A percentile compares a stretch with the other conserved stretches of the same genome.
Conservation (phyloP, 2,797 vertebrate species). For the Furcifer pardalis region DNA sequence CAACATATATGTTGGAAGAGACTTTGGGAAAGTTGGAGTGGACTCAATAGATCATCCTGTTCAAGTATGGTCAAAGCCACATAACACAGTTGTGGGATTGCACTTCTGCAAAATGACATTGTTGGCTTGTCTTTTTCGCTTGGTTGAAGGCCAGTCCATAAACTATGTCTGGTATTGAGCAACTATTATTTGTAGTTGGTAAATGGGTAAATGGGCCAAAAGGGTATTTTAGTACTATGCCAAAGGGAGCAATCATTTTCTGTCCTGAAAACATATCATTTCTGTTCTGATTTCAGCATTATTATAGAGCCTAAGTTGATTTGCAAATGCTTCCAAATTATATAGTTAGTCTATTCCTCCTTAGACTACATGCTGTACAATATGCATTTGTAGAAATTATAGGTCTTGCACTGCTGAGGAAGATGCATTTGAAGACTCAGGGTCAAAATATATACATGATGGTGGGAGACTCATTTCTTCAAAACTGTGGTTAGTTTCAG, state of each 20-base stretch:
- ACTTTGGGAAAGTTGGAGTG: background rate
- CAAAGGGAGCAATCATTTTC: constrained; percentile 5
- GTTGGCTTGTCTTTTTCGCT: background rate
- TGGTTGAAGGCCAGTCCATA: background rate
- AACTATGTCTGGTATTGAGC: background rate
- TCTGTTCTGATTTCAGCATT: background rate
- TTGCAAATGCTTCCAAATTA: constrained; percentile 26
- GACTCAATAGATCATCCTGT: background rate
- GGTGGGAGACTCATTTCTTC: background rate
- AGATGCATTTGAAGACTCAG: background rate
- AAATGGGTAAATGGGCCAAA: constrained; percentile 26
- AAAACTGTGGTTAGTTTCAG: background rate
- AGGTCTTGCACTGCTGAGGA: background rate
- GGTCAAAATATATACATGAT: background rate
- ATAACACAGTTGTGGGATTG: background rate
- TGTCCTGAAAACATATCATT: background rate
- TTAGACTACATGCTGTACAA: constrained; percentile 2
- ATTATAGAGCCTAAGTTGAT: constrained; percentile 15
- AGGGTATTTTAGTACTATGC: background rate
- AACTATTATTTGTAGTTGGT: constrained; percentile 3
- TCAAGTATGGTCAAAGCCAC: background rate
- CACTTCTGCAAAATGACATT: background rate
- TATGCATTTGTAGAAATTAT: constrained; percentile 29
- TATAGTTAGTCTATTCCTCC: constrained; percentile 32
- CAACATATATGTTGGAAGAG: background rate